These are phyloP conservation scores for Champsocephalus gunnari DNA, from an alignment of 2,797 vertebrate genomes.

Conservation along the genomic window DNA sequence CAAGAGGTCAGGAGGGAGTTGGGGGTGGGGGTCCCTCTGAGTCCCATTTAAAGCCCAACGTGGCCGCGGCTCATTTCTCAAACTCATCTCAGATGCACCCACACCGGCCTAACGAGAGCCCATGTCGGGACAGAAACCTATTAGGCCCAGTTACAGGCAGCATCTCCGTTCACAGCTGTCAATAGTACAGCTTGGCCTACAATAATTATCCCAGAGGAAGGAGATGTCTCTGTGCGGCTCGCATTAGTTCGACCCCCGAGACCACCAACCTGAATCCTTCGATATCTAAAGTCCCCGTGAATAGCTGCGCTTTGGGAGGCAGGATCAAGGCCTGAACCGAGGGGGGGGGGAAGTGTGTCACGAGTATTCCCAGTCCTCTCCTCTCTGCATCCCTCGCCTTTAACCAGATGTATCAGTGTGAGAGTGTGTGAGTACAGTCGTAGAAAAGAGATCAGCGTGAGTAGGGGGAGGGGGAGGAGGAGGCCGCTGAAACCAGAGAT, in stretches of 20 bases:
- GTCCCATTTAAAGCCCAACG: slow-evolving; percentile 37
- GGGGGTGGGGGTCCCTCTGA: slow-evolving; percentile 11
- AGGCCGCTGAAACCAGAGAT: slow-evolving; percentile 68
- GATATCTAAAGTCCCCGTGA: slow-evolving; percentile 68
- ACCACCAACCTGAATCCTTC: slow-evolving; percentile 66
- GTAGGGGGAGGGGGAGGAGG: slow-evolving; percentile 25
- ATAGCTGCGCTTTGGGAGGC: slow-evolving; percentile 64
- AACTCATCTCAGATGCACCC: slow-evolving; percentile 56
- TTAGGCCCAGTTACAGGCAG: slow-evolving; percentile 66
- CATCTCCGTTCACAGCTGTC: slow-evolving; percentile 81
- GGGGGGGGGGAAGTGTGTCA: slow-evolving; percentile 56
- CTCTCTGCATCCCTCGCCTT: slow-evolving; percentile 57
- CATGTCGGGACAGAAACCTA: slow-evolving; percentile 69
- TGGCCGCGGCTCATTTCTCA: slow-evolving; percentile 65
- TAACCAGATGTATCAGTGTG: slow-evolving; percentile 60
- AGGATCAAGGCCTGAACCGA: slow-evolving; percentile 67
- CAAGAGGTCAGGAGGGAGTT: slow-evolving; percentile 34
- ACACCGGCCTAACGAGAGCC: slow-evolving; percentile 69
- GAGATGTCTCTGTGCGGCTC: slow-evolving; percentile 50
- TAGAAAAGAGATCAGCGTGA: slow-evolving; percentile 63
- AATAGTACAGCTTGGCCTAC: slow-evolving; percentile 74
- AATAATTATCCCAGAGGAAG: slow-evolving; percentile 76
- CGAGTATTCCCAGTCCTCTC: slow-evolving; percentile 66
- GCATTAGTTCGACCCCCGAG: slow-evolving; percentile 67
- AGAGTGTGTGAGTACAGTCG: slow-evolving; percentile 34